Base-by-base conservation (phyloP, 2,113 vertebrate species). In the Hymenochirus boettgeri region DNA sequence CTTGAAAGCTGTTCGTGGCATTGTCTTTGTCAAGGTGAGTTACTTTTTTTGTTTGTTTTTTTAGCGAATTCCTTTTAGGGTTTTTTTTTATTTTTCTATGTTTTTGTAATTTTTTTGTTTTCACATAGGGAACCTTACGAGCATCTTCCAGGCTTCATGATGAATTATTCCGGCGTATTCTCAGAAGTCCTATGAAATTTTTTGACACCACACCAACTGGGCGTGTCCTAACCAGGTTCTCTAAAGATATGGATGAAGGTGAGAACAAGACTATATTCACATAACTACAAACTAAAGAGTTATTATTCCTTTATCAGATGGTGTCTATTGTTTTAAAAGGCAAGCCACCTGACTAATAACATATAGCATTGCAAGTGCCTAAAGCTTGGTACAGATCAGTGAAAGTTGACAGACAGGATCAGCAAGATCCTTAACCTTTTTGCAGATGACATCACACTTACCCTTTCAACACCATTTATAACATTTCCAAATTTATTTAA, bases 201-300 rank as follows among this genome's bases (percentile, higher is more conserved):
- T 97, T 97, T 35, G 93, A 96, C 74, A 91, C 88, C 0, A 95
- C 92, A 0, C 94, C 93, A 2, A 86, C 89, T 0, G 92, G 91
- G 3, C 85, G 86, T 45, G 89, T 97, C 77, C 90, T 97, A 50
- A 95, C 91, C 74, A 81, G 93, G 54, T 96, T 97, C 80, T 94
- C 93, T 74, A 96, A 89, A 79, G 93, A 97, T 75, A 89, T 96
- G 92, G 94, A 97, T 74, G 94, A 97, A 93, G 93, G 94, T 95
- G 82, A 52, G 47, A 42, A 1, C 4, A 17, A n/a, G n/a, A n/a
- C n/a, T n/a, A n/a, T n/a, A n/a, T n/a, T n/a, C n/a, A n/a, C n/a
- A n/a, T n/a, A n/a, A n/a, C n/a, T n/a, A n/a, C n/a, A n/a, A n/a
- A n/a, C n/a, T n/a, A n/a, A n/a, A n/a, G n/a, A n/a, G n/a, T n/a